phyloP scores from a whole-genome alignment of 1,140 invertebrate genomes.

The Archivesica marissinica region DNA sequence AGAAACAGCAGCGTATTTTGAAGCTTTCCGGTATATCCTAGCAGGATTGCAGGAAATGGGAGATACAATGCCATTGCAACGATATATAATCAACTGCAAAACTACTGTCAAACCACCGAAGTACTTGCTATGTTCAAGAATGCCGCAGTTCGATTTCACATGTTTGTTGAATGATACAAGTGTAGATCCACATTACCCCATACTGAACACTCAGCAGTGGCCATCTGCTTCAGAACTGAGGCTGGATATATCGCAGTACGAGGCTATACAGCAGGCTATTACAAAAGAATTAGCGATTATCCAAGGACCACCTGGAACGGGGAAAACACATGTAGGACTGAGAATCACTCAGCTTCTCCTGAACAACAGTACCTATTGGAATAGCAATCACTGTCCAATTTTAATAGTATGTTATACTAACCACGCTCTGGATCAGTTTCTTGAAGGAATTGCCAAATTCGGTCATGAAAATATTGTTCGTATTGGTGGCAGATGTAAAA shows the following conservation, averaged over 20 bases:
- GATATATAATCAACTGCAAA: constrained; percentile 78
- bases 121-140: constrained; percentile 66
- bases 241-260: constrained; percentile 84
- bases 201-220: constrained; percentile 73
- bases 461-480: constrained; percentile 86
- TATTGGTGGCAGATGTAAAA: constrained; percentile 90
- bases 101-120: constrained; percentile 69
- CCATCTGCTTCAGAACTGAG: constrained; percentile 72
- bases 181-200: constrained; percentile 38
- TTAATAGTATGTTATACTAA: constrained; percentile 94
- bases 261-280: constrained; percentile 84
- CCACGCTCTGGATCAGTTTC: constrained; percentile 94
- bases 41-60: constrained; percentile 81
- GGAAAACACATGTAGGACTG: constrained; percentile 82
- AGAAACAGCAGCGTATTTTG: constrained; percentile 85
- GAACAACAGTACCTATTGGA: constrained; percentile 77
- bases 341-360: constrained; percentile 82
- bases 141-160: constrained; percentile 63
- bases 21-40: constrained; percentile 84
- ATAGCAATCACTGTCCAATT: constrained; percentile 85
- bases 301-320: constrained; percentile 86
- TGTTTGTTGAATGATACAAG: constrained; percentile 66
- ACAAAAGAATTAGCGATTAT: constrained; percentile 87
- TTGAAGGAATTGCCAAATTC: constrained; percentile 87
- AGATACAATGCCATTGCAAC: constrained; percentile 81